Evolutionary conservation across 1,140 invertebrate species (phyloP).

Genomic region (Zaprionus davidi): DNA sequence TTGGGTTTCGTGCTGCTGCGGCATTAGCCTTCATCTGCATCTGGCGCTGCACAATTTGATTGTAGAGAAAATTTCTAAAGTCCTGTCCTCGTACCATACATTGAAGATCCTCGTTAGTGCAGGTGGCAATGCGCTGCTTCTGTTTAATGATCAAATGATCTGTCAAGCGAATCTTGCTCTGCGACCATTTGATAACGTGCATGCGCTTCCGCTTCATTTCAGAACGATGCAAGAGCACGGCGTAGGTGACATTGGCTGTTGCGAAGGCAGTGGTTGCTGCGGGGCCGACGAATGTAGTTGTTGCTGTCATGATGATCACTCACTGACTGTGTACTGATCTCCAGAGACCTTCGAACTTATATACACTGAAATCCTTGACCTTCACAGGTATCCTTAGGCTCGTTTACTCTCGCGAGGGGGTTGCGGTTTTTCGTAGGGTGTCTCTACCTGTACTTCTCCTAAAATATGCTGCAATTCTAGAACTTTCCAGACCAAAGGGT

Average conservation of each 20-base stretch:
- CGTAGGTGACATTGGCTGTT: constrained; percentile 50
- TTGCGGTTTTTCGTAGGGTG: constrained; percentile 23
- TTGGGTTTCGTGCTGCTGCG: no score
- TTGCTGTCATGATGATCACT: constrained; percentile 52
- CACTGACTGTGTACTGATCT: constrained; percentile 36
- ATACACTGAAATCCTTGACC: constrained; percentile 36
- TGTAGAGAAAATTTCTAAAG: constrained; percentile 38
- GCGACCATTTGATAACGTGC: constrained; percentile 43
- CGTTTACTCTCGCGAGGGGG: no score
- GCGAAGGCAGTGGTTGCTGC: not conserved
- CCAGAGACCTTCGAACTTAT: constrained; percentile 3
- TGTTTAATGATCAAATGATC: constrained; percentile 48
- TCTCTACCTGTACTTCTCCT: not conserved
- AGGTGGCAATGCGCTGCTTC: constrained; percentile 41
- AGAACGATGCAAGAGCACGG: constrained; percentile 64
- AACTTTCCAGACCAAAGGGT: no score
- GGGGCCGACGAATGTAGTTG: constrained; percentile 15
- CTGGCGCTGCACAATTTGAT: constrained; percentile 18
- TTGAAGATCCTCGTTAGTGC: constrained; percentile 56
- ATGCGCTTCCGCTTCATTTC: constrained; percentile 41
- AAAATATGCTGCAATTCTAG: no score
- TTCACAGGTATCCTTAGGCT: not conserved
- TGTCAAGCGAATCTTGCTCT: constrained; percentile 62
- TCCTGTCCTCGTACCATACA: constrained; percentile 52
- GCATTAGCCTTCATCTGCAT: constrained; percentile 11